Base-by-base conservation (phyloP, 2,888 invertebrate species). In the Lordiphosa andalusiaca region DNA sequence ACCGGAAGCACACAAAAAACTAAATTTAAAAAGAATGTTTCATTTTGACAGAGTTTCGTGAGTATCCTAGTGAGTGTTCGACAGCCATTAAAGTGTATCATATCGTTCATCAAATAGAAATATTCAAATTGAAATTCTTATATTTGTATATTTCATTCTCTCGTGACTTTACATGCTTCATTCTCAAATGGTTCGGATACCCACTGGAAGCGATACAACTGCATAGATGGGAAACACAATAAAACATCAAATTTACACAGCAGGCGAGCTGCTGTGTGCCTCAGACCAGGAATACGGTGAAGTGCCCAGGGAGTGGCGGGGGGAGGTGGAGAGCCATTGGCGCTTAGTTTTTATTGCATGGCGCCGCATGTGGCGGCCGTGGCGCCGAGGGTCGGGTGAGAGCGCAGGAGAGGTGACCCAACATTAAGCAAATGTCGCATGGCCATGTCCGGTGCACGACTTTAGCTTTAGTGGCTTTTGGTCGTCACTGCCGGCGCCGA, bases 361-460 rank as follows among this genome's bases (percentile, higher is more conserved):
- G 48, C 81, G 55, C 74, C 74, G 77, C 81, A 72, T 81, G 77
- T 76, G 81, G 72, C 74, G 57, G 60, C 50, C 53, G 53, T 23
- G 58, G 53, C 59, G 50, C 12, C 13, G 10, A n/a, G 25, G 37
- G 30, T 49, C 7, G 33, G 10, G 42, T n/a, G 41, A n/a, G 30
- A 33, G 19, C 40, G 49, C 16, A 54, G 59, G 60, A 47, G 36
- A 54, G 71, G 66, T 59, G 67, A 61, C 57, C 66, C 59, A 62
- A 62, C 73, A 69, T 73, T 73, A 73, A 73, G 66, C 73, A 72
- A 73, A 69, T 67, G 72, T 75, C 77, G 81, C 73, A 65, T 61
- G 71, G 71, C 69, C 54, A 75, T 68, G 73, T 75, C 75, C 75
- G 75, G 75, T 70, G 57, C 66, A 76, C 75, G 73, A 76, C 57